phyloP scores from a whole-genome alignment of 1,140 invertebrate species.

The Platyscapa corneri region DNA sequence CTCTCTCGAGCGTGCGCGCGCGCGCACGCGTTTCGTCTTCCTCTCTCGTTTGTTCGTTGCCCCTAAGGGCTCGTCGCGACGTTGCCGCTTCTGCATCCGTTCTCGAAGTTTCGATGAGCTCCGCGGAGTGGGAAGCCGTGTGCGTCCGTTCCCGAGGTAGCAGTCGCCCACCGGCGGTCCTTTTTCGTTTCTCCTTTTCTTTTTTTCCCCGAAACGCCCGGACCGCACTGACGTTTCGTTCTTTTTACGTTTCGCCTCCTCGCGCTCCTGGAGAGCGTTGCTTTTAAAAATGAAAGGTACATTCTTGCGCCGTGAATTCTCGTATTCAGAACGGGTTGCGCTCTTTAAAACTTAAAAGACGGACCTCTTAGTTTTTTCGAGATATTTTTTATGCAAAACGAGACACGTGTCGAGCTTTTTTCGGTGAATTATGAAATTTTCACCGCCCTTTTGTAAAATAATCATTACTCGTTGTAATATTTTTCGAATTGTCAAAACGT shows the following conservation, averaged over 20 bases:
- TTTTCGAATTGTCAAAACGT: neutral
- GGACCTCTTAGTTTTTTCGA: neutral
- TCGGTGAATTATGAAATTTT: neutral
- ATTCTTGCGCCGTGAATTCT: conserved; percentile 1
- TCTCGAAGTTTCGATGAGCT: conserved; percentile 44
- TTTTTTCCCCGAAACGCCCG: neutral
- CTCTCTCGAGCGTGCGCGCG: no score
- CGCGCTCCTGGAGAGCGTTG: neutral
- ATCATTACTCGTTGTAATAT: neutral
- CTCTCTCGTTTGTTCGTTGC: conserved; percentile 24
- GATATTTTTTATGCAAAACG: neutral
- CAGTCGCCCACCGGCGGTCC: conserved; percentile 27
- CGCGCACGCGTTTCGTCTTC: no score
- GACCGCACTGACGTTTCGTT: neutral
- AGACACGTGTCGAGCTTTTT: neutral
- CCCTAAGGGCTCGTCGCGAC: conserved; percentile 43
- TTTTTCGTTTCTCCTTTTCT: conserved; percentile 9
- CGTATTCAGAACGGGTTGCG: neutral
- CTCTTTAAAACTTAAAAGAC: neutral
- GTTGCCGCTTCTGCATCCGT: conserved; percentile 45
- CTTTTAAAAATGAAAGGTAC: conserved; percentile 22
- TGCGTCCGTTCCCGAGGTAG: neutral
- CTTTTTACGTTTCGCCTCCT: neutral
- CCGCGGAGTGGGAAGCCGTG: neutral
- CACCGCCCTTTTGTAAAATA: neutral